A percentile compares a stretch with the other conserved stretches of the same genome.
Conservation (phyloP, 2,888 invertebrate genomes). For the Coelinius sp. region DNA sequence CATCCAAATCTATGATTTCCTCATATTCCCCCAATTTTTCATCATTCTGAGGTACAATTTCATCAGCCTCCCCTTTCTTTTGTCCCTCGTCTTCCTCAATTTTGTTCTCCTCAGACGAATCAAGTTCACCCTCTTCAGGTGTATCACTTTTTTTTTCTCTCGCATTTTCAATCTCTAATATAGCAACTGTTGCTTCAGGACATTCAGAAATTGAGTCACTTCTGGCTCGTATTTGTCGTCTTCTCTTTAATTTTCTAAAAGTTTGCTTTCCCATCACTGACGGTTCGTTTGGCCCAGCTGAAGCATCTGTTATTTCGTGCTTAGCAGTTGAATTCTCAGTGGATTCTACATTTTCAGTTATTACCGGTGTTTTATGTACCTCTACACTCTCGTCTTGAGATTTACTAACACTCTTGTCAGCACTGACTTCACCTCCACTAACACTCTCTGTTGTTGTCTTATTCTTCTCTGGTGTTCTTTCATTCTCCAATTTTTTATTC, state of each 20-base stretch:
- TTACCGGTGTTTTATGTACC: conserved; percentile 13
- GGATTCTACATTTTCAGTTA: not conserved
- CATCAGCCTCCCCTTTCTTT: conserved; percentile 13
- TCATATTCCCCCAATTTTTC: conserved; percentile 60
- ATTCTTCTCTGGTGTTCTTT: conserved; percentile 39
- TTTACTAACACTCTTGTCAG: conserved; percentile 36
- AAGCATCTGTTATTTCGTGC: conserved; percentile 12
- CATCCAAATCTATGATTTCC: conserved; percentile 67
- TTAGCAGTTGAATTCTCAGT: conserved; percentile 14
- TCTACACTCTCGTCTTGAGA: conserved; percentile 38
- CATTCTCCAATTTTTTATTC: conserved; percentile 50
- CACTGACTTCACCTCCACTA: conserved; percentile 30
- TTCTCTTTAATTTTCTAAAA: conserved; percentile 43
- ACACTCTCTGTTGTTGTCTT: not conserved
- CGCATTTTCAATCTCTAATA: not conserved
- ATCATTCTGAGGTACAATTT: conserved; percentile 43
- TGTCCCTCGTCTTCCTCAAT: not conserved
- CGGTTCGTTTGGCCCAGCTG: conserved; percentile 24
- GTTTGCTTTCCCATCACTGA: conserved; percentile 34
- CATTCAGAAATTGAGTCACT: conserved; percentile 13
- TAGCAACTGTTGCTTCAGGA: conserved; percentile 4
- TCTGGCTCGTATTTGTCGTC: conserved; percentile 40
- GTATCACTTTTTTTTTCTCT: not conserved
- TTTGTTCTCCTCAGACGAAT: conserved; percentile 24
- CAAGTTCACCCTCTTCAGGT: conserved; percentile 13